phyloP scores from a whole-genome alignment of 2,113 vertebrate genomes.

The Connochaetes taurinus region DNA sequence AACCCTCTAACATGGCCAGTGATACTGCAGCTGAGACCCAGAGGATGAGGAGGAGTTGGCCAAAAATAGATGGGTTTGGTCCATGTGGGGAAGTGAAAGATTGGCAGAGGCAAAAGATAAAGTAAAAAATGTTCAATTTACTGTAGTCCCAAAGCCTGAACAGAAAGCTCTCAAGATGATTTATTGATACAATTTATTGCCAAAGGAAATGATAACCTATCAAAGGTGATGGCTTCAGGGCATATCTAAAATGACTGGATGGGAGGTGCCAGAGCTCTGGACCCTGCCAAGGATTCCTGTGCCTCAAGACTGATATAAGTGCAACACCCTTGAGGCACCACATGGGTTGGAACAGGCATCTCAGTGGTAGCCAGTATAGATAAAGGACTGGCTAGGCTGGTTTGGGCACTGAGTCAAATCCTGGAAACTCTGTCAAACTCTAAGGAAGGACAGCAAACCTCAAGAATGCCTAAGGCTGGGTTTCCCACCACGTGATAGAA shows the following conservation, averaged over 20 bases:
- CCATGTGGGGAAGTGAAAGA: not conserved
- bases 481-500: not conserved
- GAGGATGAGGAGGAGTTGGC: not conserved
- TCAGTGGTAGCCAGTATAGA: not conserved
- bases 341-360: not conserved
- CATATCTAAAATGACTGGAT: not conserved
- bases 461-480: not conserved
- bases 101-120: not conserved
- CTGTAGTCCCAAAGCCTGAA: not conserved
- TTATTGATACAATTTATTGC: not conserved
- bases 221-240: not conserved
- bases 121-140: not conserved
- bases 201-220: not conserved
- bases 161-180: not conserved
- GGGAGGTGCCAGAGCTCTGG: not conserved
- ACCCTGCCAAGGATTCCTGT: not conserved
- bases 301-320: not conserved
- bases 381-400: not conserved
- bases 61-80: not conserved
- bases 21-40: not conserved
- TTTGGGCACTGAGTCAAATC: not conserved
- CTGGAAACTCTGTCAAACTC: not conserved
- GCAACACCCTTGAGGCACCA: not conserved
- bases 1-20: not conserved
- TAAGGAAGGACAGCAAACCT: not conserved